Conservation (phyloP, 1,140 invertebrate species). For the Pseudoatta argentina region DNA sequence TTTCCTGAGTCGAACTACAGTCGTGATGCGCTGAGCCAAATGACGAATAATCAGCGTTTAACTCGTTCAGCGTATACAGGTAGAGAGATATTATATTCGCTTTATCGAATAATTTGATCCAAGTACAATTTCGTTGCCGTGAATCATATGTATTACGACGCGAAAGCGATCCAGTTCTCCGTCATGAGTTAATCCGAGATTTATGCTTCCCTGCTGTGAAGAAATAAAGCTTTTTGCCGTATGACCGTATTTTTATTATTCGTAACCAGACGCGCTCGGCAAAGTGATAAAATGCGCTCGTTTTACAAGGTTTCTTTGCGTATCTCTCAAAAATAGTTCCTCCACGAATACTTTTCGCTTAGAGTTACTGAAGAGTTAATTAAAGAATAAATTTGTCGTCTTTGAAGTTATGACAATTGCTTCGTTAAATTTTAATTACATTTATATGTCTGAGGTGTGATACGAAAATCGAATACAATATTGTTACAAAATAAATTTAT, state of each 20-base stretch:
- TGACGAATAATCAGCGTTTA: slow-evolving; percentile 68
- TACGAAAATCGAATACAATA: background rate
- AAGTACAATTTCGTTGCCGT: slow-evolving; percentile 11
- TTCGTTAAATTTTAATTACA: background rate
- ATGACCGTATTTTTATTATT: slow-evolving; percentile 49
- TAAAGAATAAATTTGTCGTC: background rate
- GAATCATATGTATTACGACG: slow-evolving; percentile 30
- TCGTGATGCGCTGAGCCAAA: slow-evolving; percentile 37
- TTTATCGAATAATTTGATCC: slow-evolving; percentile 60
- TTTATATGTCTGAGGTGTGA: background rate
- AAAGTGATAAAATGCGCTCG: slow-evolving; percentile 40
- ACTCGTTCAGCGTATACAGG: slow-evolving; percentile 51
- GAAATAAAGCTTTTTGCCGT: slow-evolving; percentile 41
- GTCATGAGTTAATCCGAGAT: slow-evolving; percentile 39
- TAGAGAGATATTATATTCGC: slow-evolving; percentile 37
- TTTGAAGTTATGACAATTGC: background rate
- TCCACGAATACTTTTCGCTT: slow-evolving; percentile 34
- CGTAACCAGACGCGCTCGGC: slow-evolving; percentile 24
- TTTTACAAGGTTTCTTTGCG: slow-evolving; percentile 5
- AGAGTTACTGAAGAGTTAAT: slow-evolving; percentile 33
- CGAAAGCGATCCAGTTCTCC: slow-evolving; percentile 52
- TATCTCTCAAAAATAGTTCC: slow-evolving; percentile 38
- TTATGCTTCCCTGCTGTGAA: slow-evolving; percentile 38
- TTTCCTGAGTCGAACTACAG: slow-evolving; percentile 13
- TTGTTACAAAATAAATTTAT: background rate